These are phyloP conservation scores for Rhagonycha fulva DNA, from an alignment of 2,888 invertebrate genomes.

Conservation along the genomic window DNA sequence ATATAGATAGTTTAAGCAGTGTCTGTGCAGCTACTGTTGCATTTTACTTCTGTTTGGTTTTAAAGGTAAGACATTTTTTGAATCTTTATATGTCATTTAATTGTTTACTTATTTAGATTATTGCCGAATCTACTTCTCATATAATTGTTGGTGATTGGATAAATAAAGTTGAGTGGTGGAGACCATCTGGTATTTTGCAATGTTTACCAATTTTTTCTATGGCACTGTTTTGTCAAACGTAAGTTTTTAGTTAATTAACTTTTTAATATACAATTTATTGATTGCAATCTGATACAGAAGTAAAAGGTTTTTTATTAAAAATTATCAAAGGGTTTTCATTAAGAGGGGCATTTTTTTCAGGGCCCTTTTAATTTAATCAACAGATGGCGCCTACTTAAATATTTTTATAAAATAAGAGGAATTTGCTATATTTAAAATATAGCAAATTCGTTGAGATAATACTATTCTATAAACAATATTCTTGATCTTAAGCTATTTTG, in stretches of 20 bases:
- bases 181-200: constrained; percentile 83
- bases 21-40: constrained; percentile 89
- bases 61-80: constrained; percentile 67
- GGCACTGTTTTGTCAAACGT: constrained; percentile 97
- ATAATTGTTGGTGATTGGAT: constrained; percentile 77
- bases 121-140: constrained; percentile 77
- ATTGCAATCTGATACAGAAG: no score
- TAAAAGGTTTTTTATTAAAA: background rate
- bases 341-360: no score
- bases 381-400: no score
- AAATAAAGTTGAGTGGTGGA: constrained; percentile 75
- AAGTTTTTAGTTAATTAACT: constrained; percentile 38
- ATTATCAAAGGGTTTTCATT: no score
- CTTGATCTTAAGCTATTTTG: no score
- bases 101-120: constrained; percentile 61
- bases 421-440: no score
- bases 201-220: constrained; percentile 96
- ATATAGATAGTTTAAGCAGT: constrained; percentile 86
- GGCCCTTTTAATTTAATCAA: no score
- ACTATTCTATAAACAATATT: no score
- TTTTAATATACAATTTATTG: no score
- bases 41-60: constrained; percentile 87
- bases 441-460: no score
- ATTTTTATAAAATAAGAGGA: no score
- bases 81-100: background rate